Base-by-base conservation (phyloP, 2,113 vertebrate species). In the Pholis gunnellus region DNA sequence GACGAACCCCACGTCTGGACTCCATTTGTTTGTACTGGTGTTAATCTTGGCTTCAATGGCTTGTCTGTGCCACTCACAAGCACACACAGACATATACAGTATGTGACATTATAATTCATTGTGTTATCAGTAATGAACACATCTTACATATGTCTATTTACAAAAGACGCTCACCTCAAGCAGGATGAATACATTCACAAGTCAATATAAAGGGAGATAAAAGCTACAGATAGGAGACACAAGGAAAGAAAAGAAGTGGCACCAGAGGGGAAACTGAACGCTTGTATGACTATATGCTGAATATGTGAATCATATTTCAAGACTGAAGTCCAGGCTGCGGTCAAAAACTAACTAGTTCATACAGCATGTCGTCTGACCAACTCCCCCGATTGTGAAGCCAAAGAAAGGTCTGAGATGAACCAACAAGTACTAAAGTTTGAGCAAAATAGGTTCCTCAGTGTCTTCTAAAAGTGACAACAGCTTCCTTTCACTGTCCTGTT, bases 81-180 rank as follows among this genome's bases (percentile, higher is more conserved):
- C 48, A n/a, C n/a, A 56, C 8, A 25, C 54, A 27, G 10, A 56
- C n/a, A 9, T 54, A 52, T 1, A 6, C 46, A 44, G 13, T 46
- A 46, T 46, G 5, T 13, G 10, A 1, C n/a, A 46, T 25, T 4
- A 56, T 56, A 11, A 56, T 56, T n/a, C 9, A n/a, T n/a, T n/a
- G 8, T 10, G 9, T 9, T 10, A 3, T 54, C 22, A 10, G 9
- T 14, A 15, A 46, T 46, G 14, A 15, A 15, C 13, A 46, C 44
- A 46, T 15, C 11, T 46, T 46, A 14, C 44, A 46, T 6, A 38
- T 1, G 13, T 15, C 11, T 46, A 73, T 31, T 54, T 44, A 68
- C 56, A 79, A 61, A 71, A 72, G 48, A 48, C 60, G 59, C 60
- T 81, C 42, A 50, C 40, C 40, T 57, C 29, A 61, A 54, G 56